Evolutionary conservation across 2,888 invertebrate genomes (phyloP).

Genomic region (Apamea sordens): DNA sequence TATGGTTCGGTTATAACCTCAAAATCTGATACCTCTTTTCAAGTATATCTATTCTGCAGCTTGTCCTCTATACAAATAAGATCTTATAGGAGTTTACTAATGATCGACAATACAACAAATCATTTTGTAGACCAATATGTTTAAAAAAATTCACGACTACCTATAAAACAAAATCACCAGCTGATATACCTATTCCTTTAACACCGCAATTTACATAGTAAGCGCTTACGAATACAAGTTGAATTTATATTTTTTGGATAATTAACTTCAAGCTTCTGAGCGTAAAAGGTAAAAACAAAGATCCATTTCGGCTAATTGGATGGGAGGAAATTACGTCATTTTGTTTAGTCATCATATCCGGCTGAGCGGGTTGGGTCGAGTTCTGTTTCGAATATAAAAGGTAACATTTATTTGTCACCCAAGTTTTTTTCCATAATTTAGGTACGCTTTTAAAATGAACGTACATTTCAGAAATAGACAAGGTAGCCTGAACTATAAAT

Average conservation of each 20-base stretch:
- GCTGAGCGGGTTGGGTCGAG: slow-evolving; percentile 19
- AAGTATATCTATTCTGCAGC: no score
- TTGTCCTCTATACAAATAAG: no score
- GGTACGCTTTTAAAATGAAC: neutral
- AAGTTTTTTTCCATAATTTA: neutral
- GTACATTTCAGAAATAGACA: neutral
- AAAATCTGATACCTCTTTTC: no score
- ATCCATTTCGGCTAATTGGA: slow-evolving; percentile 62
- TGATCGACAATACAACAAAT: no score
- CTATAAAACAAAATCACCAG: neutral
- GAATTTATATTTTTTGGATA: slow-evolving; percentile 47
- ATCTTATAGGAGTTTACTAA: no score
- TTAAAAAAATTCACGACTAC: neutral
- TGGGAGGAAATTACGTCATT: slow-evolving; percentile 54
- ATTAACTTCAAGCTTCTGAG: slow-evolving; percentile 48
- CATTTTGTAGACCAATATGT: neutral
- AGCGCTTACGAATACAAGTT: slow-evolving; percentile 40
- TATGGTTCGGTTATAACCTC: no score
- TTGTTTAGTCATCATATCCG: slow-evolving; percentile 56
- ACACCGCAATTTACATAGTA: slow-evolving; percentile 16
- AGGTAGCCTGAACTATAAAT: neutral
- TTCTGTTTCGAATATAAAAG: slow-evolving; percentile 32
- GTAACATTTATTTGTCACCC: neutral
- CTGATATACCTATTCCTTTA: neutral
- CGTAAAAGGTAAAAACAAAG: slow-evolving; percentile 55